Conservation (phyloP, 2,888 invertebrate genomes). For the Thyatira batis region DNA sequence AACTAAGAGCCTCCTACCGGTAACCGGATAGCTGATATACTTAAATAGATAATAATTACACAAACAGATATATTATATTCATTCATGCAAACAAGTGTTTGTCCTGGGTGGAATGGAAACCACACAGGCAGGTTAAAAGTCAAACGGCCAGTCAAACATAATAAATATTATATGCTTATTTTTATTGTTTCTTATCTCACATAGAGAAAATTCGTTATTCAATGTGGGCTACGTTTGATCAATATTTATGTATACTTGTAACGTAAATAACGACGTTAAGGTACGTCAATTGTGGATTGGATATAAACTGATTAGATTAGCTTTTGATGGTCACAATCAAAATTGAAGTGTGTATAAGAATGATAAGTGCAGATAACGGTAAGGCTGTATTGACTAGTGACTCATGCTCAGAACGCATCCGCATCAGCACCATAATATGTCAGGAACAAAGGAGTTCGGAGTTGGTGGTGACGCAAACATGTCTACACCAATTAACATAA, state of each 20-base stretch:
- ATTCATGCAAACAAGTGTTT: too few species aligned
- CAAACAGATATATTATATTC: too few species aligned
- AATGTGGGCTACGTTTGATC: not conserved
- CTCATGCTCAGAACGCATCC: constrained; percentile 13
- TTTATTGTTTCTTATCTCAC: too few species aligned
- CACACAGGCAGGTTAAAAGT: too few species aligned
- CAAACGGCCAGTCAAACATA: too few species aligned
- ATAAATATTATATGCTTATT: too few species aligned
- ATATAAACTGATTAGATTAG: not conserved
- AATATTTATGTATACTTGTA: not conserved
- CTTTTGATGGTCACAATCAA: not conserved
- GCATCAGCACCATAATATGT: constrained; percentile 15
- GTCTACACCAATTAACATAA: constrained; percentile 20
- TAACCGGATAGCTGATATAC: too few species aligned
- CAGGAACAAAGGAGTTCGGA: constrained; percentile 27
- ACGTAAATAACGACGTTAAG: not conserved
- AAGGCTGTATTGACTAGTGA: constrained; percentile 12
- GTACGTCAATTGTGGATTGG: not conserved
- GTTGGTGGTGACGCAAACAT: constrained; percentile 28
- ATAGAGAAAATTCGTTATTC: not conserved
- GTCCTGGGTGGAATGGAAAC: too few species aligned
- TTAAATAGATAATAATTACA: too few species aligned
- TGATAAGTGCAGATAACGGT: not conserved
- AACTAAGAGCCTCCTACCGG: too few species aligned
- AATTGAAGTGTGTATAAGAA: not conserved